Base-by-base conservation (phyloP, 2,888 invertebrate species). In the Dastarcus helophoroides region DNA sequence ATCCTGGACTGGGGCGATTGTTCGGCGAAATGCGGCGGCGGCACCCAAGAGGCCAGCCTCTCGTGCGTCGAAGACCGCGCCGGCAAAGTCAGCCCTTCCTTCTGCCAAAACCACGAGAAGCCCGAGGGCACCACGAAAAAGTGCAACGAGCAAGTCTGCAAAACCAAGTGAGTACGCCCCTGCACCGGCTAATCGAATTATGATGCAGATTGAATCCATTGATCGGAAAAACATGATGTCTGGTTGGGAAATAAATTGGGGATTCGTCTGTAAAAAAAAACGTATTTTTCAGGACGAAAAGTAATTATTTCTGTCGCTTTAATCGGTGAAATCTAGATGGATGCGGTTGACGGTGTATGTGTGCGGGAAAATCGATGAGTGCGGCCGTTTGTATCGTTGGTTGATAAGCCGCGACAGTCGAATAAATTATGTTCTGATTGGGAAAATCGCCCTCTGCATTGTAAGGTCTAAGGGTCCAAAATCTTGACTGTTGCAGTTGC, bases 1-100 rank as follows among this genome's bases (percentile, higher is more conserved):
- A 65, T 68, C 43, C 59, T 69, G 14, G 73, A 73, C 35, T 77
- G 73, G 71, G 65, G 66, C 1, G 65, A 72, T 14, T 79, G 78
- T 48, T 67, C 70, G 1, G 65, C 60, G 1, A 67, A 69, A 7
- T 79, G 78, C 51, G 77, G 74, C 2, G 73, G 73, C 36, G 77
- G 78, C 37, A 60, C 54, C 22, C 60, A 65, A 47, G 53, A 53
- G 14, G 64, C 72, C 1, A 60, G 65, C 36, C 64, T 70, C 13
- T 59, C 64, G 3, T 79, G 78, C 52, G 61, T 69, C 17, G 76
- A 77, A 50, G 65, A 65, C 41, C 69, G 68, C 45, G 65, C 67
- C n/a, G 77, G 76, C 1, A 57, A 67, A 32, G 76, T 78, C 2
- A 71, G 71, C 39, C 64, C 69, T 17, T 55, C 57, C 13, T 68